Conservation (phyloP, 1,140 invertebrate genomes). For the Zaprionus vittiger region DNA sequence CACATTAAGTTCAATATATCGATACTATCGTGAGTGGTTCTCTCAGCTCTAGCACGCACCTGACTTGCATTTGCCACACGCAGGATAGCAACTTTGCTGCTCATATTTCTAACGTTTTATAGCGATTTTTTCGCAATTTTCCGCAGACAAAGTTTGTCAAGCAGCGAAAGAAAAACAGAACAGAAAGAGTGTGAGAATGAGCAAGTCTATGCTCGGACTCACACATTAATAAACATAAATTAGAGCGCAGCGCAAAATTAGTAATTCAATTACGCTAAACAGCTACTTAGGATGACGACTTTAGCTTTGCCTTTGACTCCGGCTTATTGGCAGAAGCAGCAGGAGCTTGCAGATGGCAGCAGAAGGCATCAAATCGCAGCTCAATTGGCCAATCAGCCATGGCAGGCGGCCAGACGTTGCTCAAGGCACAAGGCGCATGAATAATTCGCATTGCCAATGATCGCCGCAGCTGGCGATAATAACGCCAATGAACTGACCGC, state of each 20-base stretch:
- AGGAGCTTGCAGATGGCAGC: conserved; percentile 14
- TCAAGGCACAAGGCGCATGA: conserved; percentile 63
- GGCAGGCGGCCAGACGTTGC: conserved; percentile 22
- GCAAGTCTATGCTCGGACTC: neutral
- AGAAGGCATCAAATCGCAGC: conserved; percentile 50
- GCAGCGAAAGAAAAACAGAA: conserved; percentile 15
- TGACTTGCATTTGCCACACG: conserved; percentile 35
- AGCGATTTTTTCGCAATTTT: conserved; percentile 3
- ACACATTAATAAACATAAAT: conserved; percentile 74
- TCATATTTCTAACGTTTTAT: conserved; percentile 34
- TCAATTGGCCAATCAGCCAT: conserved; percentile 64
- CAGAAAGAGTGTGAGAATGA: neutral
- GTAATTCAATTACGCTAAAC: conserved; percentile 76
- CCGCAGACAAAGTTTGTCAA: conserved; percentile 33
- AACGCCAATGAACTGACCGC: conserved; percentile 52
- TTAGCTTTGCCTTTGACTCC: conserved; percentile 21
- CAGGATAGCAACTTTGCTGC: neutral
- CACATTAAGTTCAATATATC: neutral
- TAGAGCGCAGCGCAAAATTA: conserved; percentile 57
- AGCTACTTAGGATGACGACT: conserved; percentile 43
- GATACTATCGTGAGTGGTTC: neutral
- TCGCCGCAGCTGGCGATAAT: conserved; percentile 57
- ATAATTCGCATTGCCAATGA: conserved; percentile 69
- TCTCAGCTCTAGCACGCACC: neutral
- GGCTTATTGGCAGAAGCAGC: conserved; percentile 15